These are phyloP conservation scores for Orthosia cruda DNA, from an alignment of 2,888 invertebrate genomes.

Conservation along the genomic window DNA sequence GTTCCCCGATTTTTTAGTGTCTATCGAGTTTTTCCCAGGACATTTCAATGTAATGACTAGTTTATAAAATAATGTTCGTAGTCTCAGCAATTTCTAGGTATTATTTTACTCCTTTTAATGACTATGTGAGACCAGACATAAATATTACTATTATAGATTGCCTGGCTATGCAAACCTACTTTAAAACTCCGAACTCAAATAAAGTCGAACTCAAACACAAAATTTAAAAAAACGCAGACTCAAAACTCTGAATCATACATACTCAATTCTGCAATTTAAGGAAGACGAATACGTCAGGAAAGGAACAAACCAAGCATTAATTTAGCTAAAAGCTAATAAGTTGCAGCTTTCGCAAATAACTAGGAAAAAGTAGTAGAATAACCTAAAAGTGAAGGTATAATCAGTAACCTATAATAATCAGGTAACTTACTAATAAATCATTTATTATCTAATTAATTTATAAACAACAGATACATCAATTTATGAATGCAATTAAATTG, in stretches of 20 bases:
- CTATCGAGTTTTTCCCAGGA: constrained; percentile 1
- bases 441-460: neutral
- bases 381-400: neutral
- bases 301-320: neutral
- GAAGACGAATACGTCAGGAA: neutral
- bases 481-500: neutral
- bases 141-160: too few species aligned
- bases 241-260: too few species aligned
- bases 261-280: neutral
- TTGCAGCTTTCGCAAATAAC: too few species aligned
- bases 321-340: neutral
- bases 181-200: neutral
- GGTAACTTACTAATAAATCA: constrained; percentile 5
- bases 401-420: neutral
- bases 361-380: too few species aligned
- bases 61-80: neutral
- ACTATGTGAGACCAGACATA: too few species aligned
- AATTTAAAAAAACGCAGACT: too few species aligned
- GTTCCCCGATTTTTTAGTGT: neutral
- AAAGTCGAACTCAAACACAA: neutral
- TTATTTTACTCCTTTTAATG: neutral
- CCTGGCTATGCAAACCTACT: too few species aligned
- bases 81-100: neutral
- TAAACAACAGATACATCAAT: neutral
- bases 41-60: neutral